Evolutionary conservation across 2,888 invertebrate genomes (phyloP).

Genomic region (Campaea margaritaria): DNA sequence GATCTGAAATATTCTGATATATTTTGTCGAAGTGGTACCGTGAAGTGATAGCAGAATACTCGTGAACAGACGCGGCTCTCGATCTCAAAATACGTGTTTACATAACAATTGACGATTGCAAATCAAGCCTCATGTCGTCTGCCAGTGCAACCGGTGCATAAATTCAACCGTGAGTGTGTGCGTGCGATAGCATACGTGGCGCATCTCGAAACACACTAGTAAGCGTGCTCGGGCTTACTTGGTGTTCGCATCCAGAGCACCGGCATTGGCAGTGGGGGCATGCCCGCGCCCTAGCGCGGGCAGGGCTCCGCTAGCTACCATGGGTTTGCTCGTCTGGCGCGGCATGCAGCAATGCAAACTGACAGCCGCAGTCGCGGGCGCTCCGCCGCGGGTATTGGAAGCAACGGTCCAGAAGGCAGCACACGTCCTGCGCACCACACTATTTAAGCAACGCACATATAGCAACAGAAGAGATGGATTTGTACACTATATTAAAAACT

Average conservation of each 20-base stretch:
- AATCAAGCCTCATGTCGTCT: constrained; percentile 6
- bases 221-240: constrained; percentile 81
- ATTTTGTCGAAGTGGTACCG: not conserved
- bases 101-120: not conserved
- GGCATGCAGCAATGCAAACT: constrained; percentile 95
- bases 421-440: constrained; percentile 89
- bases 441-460: constrained; percentile 70
- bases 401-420: constrained; percentile 95
- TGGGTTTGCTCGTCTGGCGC: constrained; percentile 87
- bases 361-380: constrained; percentile 95
- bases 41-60: not conserved
- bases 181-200: constrained; percentile 55
- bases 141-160: constrained; percentile 31
- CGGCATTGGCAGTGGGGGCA: constrained; percentile 80
- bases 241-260: constrained; percentile 80
- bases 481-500: not conserved
- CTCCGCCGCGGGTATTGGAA: constrained; percentile 93
- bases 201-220: constrained; percentile 65
- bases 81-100: constrained; percentile 1
- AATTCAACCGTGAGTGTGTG: constrained; percentile 48
- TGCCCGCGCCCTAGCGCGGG: constrained; percentile 80
- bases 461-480: constrained; percentile 11
- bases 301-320: constrained; percentile 85
- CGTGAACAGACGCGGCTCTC: not conserved
- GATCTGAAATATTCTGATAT: not conserved